Evolutionary conservation across 2,797 vertebrate species (phyloP), one percentile per base, ranked within the genome.

Genomic region (Trachurus trachurus): DNA sequence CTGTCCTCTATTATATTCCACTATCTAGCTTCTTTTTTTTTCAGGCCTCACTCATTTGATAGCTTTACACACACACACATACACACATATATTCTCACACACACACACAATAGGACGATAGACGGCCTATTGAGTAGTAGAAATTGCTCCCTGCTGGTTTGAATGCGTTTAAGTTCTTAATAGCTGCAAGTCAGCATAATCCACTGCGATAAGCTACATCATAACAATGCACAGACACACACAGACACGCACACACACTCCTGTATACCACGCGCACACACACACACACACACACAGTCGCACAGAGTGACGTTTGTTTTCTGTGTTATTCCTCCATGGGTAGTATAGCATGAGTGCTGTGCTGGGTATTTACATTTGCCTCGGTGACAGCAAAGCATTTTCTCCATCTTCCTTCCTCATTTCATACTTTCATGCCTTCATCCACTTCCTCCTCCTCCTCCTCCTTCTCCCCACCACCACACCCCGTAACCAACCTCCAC

Each of bases 101-200:
- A 56, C 50, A 40, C 88, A 80, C 76, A 90, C 75, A 90, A 84
- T 82, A 61, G 79, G 69, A 64, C 81, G 73, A 88, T 85, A 80
- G 85, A 78, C 73, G 45, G 68, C 66, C 71, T 72, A 80, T 90
- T 84, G 85, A 88, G 83, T 63, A 21, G 78, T 64, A 59, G 83
- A 85, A 89, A 88, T 82, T 59, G 75, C 80, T 88, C 88, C 85
- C 83, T 52, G 49, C 75, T 81, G 89, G 77, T 88, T 89, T 88
- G 82, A 88, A 90, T 92, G 82, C 79, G 83, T 86, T 86, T 66
- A 91, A 87, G 68, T 85, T 88, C 77, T 83, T 88, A 91, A 88
- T 90, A 88, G 83, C 76, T 89, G 84, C 88, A 80, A 87, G 91
- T 93, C 91, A 91, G 92, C 91, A 88, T 84, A 90, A 89, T 88